These are phyloP conservation scores for Danio choprae DNA, from an alignment of 2,797 vertebrate species.

Conservation along the genomic window DNA sequence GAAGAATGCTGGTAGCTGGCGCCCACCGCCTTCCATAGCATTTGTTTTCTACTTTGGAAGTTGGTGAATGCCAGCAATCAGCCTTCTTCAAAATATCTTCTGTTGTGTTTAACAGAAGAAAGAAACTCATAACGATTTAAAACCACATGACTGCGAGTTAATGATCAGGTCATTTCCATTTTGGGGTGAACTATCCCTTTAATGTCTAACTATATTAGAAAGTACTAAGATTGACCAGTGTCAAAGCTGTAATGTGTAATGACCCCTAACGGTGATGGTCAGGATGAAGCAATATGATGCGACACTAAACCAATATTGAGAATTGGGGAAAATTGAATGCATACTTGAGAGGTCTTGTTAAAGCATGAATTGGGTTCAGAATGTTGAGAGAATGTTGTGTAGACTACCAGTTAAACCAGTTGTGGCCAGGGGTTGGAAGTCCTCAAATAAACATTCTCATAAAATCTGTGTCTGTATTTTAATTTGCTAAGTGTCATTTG, in stretches of 20 bases:
- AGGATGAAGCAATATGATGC: conserved; percentile 1
- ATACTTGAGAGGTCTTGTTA: conserved; percentile 14
- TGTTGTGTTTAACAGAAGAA: too few relatives aligned
- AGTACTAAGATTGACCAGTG: neutral
- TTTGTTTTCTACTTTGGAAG: too few relatives aligned
- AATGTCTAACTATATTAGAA: neutral
- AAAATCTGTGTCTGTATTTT: conserved; percentile 50
- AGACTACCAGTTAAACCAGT: conserved; percentile 56
- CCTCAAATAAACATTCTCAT: conserved; percentile 77
- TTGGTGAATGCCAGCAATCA: too few relatives aligned
- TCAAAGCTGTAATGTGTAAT: conserved; percentile 7
- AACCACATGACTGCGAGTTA: too few relatives aligned
- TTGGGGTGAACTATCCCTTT: too few relatives aligned
- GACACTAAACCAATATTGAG: conserved; percentile 9
- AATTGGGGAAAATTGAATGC: neutral
- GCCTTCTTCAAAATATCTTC: too few relatives aligned
- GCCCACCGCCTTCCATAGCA: too few relatives aligned
- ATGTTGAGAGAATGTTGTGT: conserved; percentile 46
- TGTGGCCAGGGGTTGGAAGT: conserved; percentile 64
- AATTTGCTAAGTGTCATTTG: conserved; percentile 6
- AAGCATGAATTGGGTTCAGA: conserved; percentile 35
- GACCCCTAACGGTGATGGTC: neutral
- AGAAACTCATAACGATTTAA: too few relatives aligned
- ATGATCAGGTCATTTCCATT: too few relatives aligned
- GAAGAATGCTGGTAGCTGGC: too few relatives aligned